phyloP scores from a whole-genome alignment of 2,113 vertebrate genomes.

The Hippocampus zosterae region DNA sequence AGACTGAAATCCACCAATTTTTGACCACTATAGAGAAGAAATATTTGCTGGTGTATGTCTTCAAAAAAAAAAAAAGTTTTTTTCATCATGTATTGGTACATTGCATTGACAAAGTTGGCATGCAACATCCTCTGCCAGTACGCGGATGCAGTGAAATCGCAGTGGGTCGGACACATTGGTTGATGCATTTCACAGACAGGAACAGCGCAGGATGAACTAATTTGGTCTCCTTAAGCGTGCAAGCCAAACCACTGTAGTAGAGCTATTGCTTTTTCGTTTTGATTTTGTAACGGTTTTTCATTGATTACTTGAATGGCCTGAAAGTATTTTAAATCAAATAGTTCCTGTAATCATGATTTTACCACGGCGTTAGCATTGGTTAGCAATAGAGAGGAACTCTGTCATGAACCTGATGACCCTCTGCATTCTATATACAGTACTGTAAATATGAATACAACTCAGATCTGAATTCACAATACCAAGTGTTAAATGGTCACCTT shows the following conservation, averaged over 20 bases:
- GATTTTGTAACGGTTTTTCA: neutral
- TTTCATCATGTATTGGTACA: neutral
- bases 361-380: neutral
- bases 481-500: constrained; percentile 66
- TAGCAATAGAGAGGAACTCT: neutral
- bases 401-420: neutral
- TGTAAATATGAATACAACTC: neutral
- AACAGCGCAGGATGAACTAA: neutral
- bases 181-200: neutral
- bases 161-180: neutral
- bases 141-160: neutral
- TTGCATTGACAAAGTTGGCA: neutral
- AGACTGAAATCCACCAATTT: neutral
- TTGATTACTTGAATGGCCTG: neutral
- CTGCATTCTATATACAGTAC: neutral
- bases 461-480: neutral
- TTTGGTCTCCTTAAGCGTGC: neutral
- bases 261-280: neutral
- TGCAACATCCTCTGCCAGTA: neutral
- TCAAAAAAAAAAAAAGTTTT: neutral
- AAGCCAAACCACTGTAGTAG: neutral
- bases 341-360: neutral
- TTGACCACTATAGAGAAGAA: neutral
- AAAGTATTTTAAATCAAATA: neutral
- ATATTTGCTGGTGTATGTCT: neutral